Percentiles rank a stretch among this genome's conserved stretches.
phyloP scores from a whole-genome alignment of 2,797 vertebrate genomes.

The Anolis apletophallus region DNA sequence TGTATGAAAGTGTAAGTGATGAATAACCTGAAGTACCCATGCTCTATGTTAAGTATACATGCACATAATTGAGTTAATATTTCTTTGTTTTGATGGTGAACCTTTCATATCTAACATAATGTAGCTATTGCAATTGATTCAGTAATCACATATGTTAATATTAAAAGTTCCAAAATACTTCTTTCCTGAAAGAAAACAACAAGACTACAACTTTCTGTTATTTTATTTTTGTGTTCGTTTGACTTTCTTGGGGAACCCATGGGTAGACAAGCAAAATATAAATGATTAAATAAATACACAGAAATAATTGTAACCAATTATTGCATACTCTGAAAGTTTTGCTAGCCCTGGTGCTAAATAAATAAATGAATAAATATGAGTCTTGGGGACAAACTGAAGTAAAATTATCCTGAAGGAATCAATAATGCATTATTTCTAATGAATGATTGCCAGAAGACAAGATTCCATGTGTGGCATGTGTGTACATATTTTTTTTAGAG shows the following conservation, averaged over 20 bases:
- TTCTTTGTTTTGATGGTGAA: neutral
- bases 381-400: too few relatives aligned
- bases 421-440: too few relatives aligned
- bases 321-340: neutral
- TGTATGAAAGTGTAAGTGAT: neutral
- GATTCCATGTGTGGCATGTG: too few relatives aligned
- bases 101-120: neutral
- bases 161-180: neutral
- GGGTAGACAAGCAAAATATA: neutral
- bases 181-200: too few relatives aligned
- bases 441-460: too few relatives aligned
- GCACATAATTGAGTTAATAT: neutral
- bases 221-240: neutral
- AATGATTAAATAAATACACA: neutral
- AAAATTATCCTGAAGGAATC: too few relatives aligned
- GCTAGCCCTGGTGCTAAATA: too few relatives aligned
- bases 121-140: neutral
- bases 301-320: neutral
- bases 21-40: neutral
- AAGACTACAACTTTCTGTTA: too few relatives aligned
- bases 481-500: too few relatives aligned
- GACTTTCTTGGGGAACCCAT: neutral
- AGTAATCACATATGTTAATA: neutral
- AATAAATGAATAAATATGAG: too few relatives aligned
- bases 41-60: neutral